Base-by-base conservation (phyloP, 64 coral and sea anemone genomes). In the Acropora yongei region DNA sequence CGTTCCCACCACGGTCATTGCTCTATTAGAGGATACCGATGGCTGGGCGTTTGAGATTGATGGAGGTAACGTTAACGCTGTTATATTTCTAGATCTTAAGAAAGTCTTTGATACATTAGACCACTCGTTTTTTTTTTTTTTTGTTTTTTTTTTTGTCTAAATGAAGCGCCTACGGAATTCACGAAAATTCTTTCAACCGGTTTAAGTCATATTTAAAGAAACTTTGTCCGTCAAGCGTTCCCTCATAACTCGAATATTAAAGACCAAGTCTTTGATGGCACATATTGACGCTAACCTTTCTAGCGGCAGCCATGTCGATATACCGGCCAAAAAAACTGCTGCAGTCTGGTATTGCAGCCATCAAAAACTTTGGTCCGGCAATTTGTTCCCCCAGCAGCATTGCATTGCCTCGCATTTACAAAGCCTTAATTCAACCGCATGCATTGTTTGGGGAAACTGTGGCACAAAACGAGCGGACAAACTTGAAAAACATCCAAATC, bases 231-330 rank as follows among this genome's bases (percentile, higher is more conserved):
- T 89, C 18, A 68, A 89, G 44, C 75, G 88, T 78, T 40, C 44
- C 13, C 74, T 75, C 50, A 42, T 89, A 73, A 79, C 60, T 10
- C 75, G 79, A 19, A 75, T 89, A 44, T 58, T 48, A 42, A 49
- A 14, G 45, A 9, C 86, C 7, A 88, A 88, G 57, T 88, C 86
- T 30, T n/a, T 88, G 4, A 55, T 74, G 61, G 73, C 79, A 49
- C 53, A 63, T 4, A 89, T 89, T 63, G 88, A 89, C 50, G 47
- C 57, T 66, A 89, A 89, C 76, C 88, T 89, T 2, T 14, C 50
- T 17, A 80, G 88, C 76, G 72, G 72, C 53, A 77, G 48, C 13
- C 85, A 88, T 74, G 75, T 88, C 44, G 58, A 75, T 1, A 51
- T 8, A 46, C 40, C 51, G 68, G 72, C 85, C 19, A 88, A 88